Evolutionary conservation across 2,113 vertebrate species (phyloP), one percentile per base, ranked within the genome.

Genomic region (Semnopithecus entellus): DNA sequence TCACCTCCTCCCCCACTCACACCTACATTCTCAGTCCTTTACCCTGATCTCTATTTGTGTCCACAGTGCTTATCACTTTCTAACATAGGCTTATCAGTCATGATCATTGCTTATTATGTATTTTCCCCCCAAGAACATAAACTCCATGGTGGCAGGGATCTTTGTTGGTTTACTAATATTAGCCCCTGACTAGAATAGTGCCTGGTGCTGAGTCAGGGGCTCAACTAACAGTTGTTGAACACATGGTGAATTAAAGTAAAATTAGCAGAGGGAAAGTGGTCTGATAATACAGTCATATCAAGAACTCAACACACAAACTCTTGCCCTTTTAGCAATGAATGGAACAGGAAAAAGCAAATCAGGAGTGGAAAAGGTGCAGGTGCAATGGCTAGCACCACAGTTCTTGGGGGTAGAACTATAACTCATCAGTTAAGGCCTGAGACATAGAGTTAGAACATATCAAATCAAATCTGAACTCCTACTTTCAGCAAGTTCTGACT

Each of bases 221-320:
- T 89, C 88, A 73, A n/a, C 11, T 50, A 82, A 7, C 27, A 82
- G 45, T 84, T 76, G 52, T 5, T 50, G 68, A 94, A 81, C 75
- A 73, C 35, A 16, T 6, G 18, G 80, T 72, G 45, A 91, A 86
- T 52, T 52, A 90, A 89, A 95, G 38, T 23, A 85, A 96, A 96
- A 82, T 23, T 23, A 78, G 14, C 20, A 87, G n/a, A 90, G 61
- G 8, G 10, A 30, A 81, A 22, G 22, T 22, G 23, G 66, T 45
- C 35, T 50, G 25, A 35, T 32, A 59, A 10, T 75, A 32, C 0
- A 0, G 55, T 40, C 45, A 48, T 3, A 59, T 25, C 22, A 59
- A 55, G 50, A 88, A 52, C 11, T 55, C 76, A 84, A 57, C 30
- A 61, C 32, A 64, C 40, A 80, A 83, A 75, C 43, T 48, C 92